Evolutionary conservation across 2,113 vertebrate genomes (phyloP).

Genomic region (Mesoclemmys tuberculata): DNA sequence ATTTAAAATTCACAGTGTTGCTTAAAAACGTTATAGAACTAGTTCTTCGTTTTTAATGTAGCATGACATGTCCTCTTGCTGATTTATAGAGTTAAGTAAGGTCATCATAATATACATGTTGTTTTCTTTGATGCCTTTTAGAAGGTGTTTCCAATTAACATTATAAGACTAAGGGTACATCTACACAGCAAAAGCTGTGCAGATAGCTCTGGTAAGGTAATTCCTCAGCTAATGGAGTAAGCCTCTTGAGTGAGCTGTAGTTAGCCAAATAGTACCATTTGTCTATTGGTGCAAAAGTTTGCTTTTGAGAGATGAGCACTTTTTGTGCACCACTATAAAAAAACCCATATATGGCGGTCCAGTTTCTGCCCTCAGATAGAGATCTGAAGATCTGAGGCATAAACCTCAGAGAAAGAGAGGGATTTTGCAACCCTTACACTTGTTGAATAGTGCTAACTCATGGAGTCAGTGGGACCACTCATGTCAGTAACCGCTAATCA

Average conservation of each 20-base stretch:
- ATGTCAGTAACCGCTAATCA: neutral
- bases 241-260: neutral
- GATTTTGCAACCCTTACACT: neutral
- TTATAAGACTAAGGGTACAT: neutral
- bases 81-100: slow-evolving; percentile 43
- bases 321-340: neutral
- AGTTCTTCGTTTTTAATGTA: slow-evolving; percentile 65
- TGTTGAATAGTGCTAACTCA: neutral
- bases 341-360: neutral
- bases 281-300: neutral
- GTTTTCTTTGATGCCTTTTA: slow-evolving; percentile 18
- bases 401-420: too few relatives aligned
- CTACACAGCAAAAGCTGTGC: neutral
- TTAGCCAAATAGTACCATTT: neutral
- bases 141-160: slow-evolving; percentile 54
- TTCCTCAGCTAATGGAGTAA: neutral
- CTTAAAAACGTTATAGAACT: slow-evolving; percentile 42
- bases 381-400: neutral
- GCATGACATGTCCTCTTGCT: slow-evolving; percentile 48
- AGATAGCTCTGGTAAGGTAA: neutral
- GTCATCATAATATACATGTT: slow-evolving; percentile 34
- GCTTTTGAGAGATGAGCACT: neutral
- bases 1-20: slow-evolving; percentile 62
- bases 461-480: neutral
- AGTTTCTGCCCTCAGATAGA: neutral